phyloP scores from a whole-genome alignment of 2,113 vertebrate genomes.

The Cercocebus atys region DNA sequence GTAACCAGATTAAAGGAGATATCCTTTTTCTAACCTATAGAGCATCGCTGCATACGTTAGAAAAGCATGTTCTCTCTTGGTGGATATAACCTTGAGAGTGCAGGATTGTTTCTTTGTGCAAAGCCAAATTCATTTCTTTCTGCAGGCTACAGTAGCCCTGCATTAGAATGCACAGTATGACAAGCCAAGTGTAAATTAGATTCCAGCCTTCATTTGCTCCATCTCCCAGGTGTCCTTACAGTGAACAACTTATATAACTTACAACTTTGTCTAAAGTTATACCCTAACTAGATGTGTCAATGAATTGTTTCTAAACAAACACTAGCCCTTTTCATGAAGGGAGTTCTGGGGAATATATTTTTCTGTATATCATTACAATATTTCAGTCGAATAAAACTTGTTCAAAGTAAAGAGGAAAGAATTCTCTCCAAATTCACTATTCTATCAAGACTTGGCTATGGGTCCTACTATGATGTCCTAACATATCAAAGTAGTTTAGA shows the following conservation, averaged over 20 bases:
- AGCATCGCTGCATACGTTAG: not conserved
- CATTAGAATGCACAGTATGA: not conserved
- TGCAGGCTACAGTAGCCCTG: not conserved
- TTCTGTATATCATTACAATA: not conserved
- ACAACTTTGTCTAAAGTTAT: not conserved
- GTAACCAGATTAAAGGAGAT: not conserved
- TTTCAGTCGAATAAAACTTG: not conserved
- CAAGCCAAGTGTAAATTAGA: not conserved
- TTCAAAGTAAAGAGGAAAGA: not conserved
- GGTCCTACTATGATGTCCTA: not conserved
- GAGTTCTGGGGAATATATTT: not conserved
- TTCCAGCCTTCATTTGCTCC: not conserved
- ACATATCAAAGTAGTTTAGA: not conserved
- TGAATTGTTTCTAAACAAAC: not conserved
- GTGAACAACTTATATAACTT: not conserved
- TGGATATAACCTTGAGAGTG: not conserved
- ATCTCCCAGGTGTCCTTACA: not conserved
- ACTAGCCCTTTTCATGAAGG: not conserved
- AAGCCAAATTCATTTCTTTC: not conserved
- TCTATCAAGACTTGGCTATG: not conserved
- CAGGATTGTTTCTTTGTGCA: not conserved
- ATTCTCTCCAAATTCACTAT: not conserved
- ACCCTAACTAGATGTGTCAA: not conserved
- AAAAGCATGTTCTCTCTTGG: not conserved
- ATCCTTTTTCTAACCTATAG: not conserved